Conservation (phyloP, 35 echinoderm and acorn worm species). For the Acanthaster planci region DNA sequence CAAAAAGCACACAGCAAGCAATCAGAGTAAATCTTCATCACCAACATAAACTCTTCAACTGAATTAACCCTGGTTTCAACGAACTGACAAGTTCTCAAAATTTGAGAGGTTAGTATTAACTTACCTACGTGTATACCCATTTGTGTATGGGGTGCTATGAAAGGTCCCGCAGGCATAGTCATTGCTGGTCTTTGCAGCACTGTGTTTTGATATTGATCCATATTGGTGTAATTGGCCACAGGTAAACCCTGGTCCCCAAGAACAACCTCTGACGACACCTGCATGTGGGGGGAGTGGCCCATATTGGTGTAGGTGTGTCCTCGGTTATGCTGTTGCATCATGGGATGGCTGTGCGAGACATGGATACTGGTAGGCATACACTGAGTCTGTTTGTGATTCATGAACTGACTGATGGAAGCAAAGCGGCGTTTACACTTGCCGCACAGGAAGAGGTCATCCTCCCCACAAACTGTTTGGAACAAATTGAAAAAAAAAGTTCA, state of each 20-base stretch:
- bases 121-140: neutral
- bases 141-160: neutral
- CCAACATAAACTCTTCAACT: no score
- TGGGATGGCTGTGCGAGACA: conserved; percentile 11
- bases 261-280: neutral
- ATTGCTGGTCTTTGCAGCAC: neutral
- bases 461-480: conserved; percentile 42
- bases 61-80: no score
- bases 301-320: conserved; percentile 40
- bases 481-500: neutral
- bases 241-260: conserved; percentile 7
- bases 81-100: neutral
- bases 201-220: conserved; percentile 5
- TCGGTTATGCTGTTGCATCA: conserved; percentile 29
- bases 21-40: no score
- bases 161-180: conserved; percentile 2
- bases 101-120: neutral
- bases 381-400: conserved; percentile 81
- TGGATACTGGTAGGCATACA: conserved; percentile 31
- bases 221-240: neutral
- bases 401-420: conserved; percentile 71
- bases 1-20: neutral
- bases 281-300: conserved; percentile 63
- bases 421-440: conserved; percentile 96
- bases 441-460: conserved; percentile 92